These are phyloP conservation scores for Todus mexicanus DNA, from an alignment of 2,797 vertebrate genomes.

Conservation along the genomic window DNA sequence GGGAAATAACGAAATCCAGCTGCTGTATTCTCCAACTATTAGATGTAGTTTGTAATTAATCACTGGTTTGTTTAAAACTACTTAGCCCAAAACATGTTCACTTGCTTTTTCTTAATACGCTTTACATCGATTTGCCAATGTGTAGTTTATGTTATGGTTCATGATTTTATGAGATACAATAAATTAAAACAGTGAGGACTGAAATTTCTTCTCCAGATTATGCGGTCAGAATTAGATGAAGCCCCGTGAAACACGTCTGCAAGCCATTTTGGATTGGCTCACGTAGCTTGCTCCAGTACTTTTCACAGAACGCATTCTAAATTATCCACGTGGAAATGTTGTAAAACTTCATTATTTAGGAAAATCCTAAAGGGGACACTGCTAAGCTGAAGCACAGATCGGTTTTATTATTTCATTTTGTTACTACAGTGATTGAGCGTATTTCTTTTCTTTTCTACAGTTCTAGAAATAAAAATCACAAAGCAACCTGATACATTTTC, in stretches of 20 bases:
- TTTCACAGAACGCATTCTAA: not conserved
- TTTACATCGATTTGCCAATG: not conserved
- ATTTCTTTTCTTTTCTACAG: constrained; percentile 2
- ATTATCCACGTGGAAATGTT: not conserved
- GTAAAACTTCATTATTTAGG: not conserved
- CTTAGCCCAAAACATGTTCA: not conserved
- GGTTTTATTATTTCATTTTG: not conserved
- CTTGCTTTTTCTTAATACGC: not conserved
- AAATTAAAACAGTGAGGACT: not conserved
- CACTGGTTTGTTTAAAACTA: not conserved
- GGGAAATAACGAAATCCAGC: not conserved
- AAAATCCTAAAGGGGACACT: not conserved
- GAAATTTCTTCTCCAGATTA: not conserved
- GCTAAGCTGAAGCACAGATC: not conserved
- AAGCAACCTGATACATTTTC: not conserved
- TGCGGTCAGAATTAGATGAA: not conserved
- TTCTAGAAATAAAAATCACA: not conserved
- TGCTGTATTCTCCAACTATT: not conserved
- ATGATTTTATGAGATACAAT: not conserved
- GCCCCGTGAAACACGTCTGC: not conserved
- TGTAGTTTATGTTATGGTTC: not conserved
- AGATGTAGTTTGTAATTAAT: not conserved
- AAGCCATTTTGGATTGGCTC: not conserved
- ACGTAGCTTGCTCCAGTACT: not conserved
- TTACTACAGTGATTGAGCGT: not conserved